A percentile compares a stretch with the other conserved stretches of the same genome.
Evolutionary conservation across 2,797 vertebrate genomes (phyloP).

Genomic region (Pseudomugil gertrudae): DNA sequence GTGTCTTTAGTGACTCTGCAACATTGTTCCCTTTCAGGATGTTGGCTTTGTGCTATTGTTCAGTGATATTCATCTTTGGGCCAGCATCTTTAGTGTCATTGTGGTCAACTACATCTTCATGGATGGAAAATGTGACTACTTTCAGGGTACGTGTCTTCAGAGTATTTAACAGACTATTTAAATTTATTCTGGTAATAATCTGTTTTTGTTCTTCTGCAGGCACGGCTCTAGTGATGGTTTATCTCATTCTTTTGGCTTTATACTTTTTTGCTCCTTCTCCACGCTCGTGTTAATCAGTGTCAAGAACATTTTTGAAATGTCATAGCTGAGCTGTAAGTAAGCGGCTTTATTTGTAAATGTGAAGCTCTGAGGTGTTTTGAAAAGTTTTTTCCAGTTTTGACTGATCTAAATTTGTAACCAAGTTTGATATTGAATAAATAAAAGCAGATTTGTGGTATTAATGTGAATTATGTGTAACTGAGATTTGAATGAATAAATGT

Average conservation of each 20-base stretch:
- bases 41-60: constrained; percentile 87
- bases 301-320: neutral
- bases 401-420: neutral
- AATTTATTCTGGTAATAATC: constrained; percentile 8
- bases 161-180: neutral
- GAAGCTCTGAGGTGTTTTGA: neutral
- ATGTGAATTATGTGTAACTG: constrained; percentile 26
- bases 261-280: constrained; percentile 88
- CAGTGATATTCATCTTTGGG: constrained; percentile 89
- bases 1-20: neutral
- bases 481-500: constrained; percentile 58
- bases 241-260: constrained; percentile 87
- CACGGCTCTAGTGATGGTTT: constrained; percentile 86
- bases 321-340: neutral
- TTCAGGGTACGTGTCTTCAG: constrained; percentile 82
- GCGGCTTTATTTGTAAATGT: neutral
- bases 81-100: constrained; percentile 89
- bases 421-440: constrained; percentile 16
- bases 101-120: constrained; percentile 91
- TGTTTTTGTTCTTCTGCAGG: constrained; percentile 62
- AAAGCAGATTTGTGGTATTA: constrained; percentile 15
- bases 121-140: constrained; percentile 92
- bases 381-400: neutral
- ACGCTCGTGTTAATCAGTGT: constrained; percentile 79
- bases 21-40: constrained; percentile 65